phyloP scores from a whole-genome alignment of 2,888 invertebrate genomes.

The Catotricha subobsoleta region DNA sequence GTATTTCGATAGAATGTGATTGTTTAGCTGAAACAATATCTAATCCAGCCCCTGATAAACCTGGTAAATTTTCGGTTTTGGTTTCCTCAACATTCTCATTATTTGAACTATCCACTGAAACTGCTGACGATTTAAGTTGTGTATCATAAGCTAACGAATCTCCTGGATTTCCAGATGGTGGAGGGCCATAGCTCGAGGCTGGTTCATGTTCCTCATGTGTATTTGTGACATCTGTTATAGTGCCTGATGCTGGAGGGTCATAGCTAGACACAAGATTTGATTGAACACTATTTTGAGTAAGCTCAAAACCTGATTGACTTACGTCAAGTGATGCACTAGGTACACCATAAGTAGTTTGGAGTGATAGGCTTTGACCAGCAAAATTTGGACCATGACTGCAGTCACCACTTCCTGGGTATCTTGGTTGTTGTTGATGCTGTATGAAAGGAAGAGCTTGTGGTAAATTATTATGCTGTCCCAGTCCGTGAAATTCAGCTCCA shows the following conservation, averaged over 20 bases:
- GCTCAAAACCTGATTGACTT: slow-evolving; percentile 4
- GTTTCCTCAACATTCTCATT: neutral
- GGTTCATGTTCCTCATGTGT: slow-evolving; percentile 8
- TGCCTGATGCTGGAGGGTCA: slow-evolving; percentile 6
- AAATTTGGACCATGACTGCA: slow-evolving; percentile 5
- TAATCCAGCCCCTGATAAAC: slow-evolving; percentile 17
- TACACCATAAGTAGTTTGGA: neutral
- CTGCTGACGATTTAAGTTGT: slow-evolving; percentile 3
- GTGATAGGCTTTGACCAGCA: neutral
- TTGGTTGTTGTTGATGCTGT: slow-evolving; percentile 8
- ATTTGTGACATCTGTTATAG: slow-evolving; percentile 1
- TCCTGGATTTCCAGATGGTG: slow-evolving; percentile 17
- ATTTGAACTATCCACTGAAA: neutral
- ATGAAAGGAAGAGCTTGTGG: too few species aligned
- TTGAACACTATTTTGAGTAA: neutral
- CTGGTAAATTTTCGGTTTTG: slow-evolving; percentile 18
- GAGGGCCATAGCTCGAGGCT: slow-evolving; percentile 14
- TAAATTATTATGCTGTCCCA: too few species aligned
- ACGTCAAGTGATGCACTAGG: neutral
- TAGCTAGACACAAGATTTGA: slow-evolving; percentile 5
- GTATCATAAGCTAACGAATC: slow-evolving; percentile 3
- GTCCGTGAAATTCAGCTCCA: slow-evolving; percentile 9
- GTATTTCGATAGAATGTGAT: slow-evolving; percentile 28
- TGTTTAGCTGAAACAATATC: slow-evolving; percentile 26
- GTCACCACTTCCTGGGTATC: too few species aligned